These are phyloP conservation scores for Muscicapa striata DNA, from an alignment of 2,797 vertebrate species.

Conservation along the genomic window DNA sequence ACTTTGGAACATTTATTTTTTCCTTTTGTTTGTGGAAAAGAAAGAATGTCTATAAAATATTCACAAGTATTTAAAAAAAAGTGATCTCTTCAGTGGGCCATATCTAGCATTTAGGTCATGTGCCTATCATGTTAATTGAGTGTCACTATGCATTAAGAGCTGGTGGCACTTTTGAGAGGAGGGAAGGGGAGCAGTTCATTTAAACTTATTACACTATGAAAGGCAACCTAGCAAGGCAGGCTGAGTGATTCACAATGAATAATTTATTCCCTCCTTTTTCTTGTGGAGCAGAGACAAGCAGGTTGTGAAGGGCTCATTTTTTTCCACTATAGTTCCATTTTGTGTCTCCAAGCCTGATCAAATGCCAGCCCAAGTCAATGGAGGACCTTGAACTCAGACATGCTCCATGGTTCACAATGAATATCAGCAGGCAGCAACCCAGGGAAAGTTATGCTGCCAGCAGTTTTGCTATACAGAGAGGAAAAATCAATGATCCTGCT, in stretches of 20 bases:
- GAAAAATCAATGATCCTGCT: background rate
- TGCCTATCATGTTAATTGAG: slow-evolving; percentile 18
- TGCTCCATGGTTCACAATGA: background rate
- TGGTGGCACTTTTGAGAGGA: background rate
- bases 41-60: slow-evolving; percentile 31
- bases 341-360: background rate
- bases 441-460: background rate
- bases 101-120: slow-evolving; percentile 49
- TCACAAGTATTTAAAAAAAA: background rate
- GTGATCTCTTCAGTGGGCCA: background rate
- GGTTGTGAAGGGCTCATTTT: background rate
- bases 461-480: background rate
- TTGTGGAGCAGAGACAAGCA: background rate
- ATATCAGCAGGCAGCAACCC: background rate
- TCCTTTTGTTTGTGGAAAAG: background rate
- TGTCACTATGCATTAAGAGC: slow-evolving; percentile 29
- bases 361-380: background rate
- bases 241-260: slow-evolving; percentile 36
- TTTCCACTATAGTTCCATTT: background rate
- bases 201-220: background rate
- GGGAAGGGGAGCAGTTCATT: background rate
- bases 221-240: background rate
- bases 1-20: background rate
- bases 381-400: background rate
- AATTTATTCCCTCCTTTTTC: slow-evolving; percentile 42